Evolutionary conservation across 2,888 invertebrate species (phyloP), one percentile per base, ranked within the genome.

Genomic region (Latrodectus hesperus): DNA sequence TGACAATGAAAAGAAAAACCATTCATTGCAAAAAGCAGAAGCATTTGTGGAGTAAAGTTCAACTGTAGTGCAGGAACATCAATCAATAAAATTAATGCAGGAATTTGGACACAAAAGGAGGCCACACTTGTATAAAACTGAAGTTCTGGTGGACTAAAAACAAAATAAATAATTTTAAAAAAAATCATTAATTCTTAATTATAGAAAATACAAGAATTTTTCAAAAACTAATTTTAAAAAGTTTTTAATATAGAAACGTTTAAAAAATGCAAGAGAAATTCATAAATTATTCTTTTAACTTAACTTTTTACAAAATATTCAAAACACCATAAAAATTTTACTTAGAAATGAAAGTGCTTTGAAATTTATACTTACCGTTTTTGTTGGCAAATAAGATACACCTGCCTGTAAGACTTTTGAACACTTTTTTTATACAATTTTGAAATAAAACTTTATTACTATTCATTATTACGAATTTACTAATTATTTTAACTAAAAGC

Each of bases 1-100:
- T 96, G 96, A 91, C 95, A 95, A 92, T 96, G 96, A 92, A 96
- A 96, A 92, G 95, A 95, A 53, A 95, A 91, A 80, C 96, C 96
- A 92, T 96, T 95, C 17, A 95, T 92, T 78, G 95, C 91, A 91
- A 95, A 94, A 89, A 94, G 94, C 68, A 94, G 92, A 51, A 95
- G 91, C 90, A 93, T 91, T 17, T 91, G 91, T 76, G 94, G 90
- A 85, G 92, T 92, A 83, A 94, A 91, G 90, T 94, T 93, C 53
- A 91, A 89, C 53, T 91, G 92, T 14, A 94, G 92, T 85, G 93
- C 92, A 71, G 93, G 91, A 89, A 95, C 91, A 92, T 95, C 95
- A 77, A 95, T 94, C 91, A 96, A 92, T 89, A 95, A 92, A 90
- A 95, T 92, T 90, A 95, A 94, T 49, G 94, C 94, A 78, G 96